phyloP scores from a whole-genome alignment of 2,888 invertebrate species.

The Tipula unca region DNA sequence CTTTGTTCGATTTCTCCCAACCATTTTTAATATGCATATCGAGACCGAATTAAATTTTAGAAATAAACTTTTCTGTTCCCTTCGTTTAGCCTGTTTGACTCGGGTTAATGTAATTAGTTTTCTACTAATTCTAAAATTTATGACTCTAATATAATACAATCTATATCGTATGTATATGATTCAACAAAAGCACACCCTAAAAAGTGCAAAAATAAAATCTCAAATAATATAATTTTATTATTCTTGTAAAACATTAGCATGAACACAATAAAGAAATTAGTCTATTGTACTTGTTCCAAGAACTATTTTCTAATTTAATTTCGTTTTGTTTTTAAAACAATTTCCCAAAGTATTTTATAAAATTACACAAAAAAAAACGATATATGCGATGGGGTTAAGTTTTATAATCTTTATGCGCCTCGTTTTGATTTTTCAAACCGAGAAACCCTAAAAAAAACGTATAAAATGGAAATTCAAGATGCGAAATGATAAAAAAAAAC shows the following conservation, averaged over 20 bases:
- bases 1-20: too few relatives aligned
- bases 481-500: neutral
- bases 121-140: neutral
- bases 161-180: neutral
- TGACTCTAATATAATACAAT: neutral
- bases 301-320: neutral
- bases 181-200: neutral
- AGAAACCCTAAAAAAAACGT: neutral
- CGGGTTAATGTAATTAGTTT: neutral
- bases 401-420: neutral
- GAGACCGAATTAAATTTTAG: too few relatives aligned
- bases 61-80: too few relatives aligned
- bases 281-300: neutral
- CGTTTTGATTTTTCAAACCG: neutral
- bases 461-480: neutral
- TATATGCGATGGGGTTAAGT: neutral
- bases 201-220: neutral
- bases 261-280: neutral
- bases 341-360: neutral
- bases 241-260: conserved; percentile 4
- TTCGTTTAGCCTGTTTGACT: too few relatives aligned
- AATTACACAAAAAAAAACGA: too few relatives aligned
- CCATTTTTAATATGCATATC: too few relatives aligned
- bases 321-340: neutral
- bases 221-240: neutral